Evolutionary conservation across 1,140 invertebrate species (phyloP), one percentile per base, ranked within the genome.

Genomic region (Planococcus citri): DNA sequence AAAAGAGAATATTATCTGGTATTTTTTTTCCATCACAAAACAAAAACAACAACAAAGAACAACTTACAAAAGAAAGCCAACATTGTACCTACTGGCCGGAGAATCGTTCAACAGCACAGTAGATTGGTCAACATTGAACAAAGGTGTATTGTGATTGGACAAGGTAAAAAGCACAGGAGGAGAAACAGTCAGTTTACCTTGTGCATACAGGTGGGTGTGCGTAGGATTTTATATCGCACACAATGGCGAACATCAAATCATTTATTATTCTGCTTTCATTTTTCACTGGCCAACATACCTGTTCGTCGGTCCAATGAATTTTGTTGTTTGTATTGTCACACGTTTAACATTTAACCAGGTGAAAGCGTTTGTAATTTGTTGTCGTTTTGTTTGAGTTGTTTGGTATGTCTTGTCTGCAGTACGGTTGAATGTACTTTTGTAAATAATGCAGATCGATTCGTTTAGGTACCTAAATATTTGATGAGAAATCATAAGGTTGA

Each of bases 201-300:
- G 22, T 25, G 60, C 60, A 64, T 64, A 64, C 60, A 64, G 60
- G 60, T 64, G 60, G 60, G 60, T 64, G 60, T 64, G 60, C 60
- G 60, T 64, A 64, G 60, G 60, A 25, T 64, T 64, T 17, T 64
- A 9, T 51, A 51, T 51, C 41, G 41, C 41, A 64, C 60, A 64
- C 60, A 64, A 64, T 64, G 60, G 60, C 60, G 60, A 64, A 64
- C 60, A 64, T 64, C 60, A 64, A 64, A 51, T 51, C 41, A 51
- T 51, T 51, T 51, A 51, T 51, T 51, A 51, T 51, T 51, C 41
- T 17, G 41, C 41, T 51, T 51, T 51, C 41, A 17, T 51, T 51
- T 51, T 51, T 51, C n/a, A 51, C 41, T n/a, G 4, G 17, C n/a
- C 41, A 17, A n/a, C 17, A 51, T 9, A 51, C 41, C 41, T 51